Conservation (phyloP, 2,888 invertebrate species). For the Barypeithes pellucidus region DNA sequence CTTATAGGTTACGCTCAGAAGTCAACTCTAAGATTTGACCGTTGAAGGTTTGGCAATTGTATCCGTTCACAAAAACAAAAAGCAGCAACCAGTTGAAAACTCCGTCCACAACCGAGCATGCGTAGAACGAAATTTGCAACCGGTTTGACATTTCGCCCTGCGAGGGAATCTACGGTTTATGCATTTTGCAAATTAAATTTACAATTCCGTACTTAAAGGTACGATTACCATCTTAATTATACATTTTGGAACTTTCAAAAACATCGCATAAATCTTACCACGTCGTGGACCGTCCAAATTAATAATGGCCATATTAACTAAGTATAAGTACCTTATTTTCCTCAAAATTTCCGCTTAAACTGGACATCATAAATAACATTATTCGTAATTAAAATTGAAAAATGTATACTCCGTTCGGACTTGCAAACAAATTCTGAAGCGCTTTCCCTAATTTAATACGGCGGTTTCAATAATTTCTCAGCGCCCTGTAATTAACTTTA, state of each 20-base stretch:
- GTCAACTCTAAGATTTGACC: too few species aligned
- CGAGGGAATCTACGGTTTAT: neutral
- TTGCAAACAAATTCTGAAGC: constrained; percentile 37
- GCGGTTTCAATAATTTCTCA: constrained; percentile 28
- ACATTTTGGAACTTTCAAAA: constrained; percentile 43
- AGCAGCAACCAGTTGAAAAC: too few species aligned
- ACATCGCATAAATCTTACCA: constrained; percentile 42
- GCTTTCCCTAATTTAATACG: constrained; percentile 41
- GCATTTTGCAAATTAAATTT: constrained; percentile 34
- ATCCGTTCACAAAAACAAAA: too few species aligned
- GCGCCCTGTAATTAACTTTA: constrained; percentile 33
- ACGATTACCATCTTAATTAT: constrained; percentile 40
- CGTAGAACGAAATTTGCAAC: too few species aligned
- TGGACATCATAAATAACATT: constrained; percentile 36
- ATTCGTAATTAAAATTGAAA: constrained; percentile 40
- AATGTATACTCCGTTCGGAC: constrained; percentile 21
- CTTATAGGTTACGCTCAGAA: too few species aligned
- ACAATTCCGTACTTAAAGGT: constrained; percentile 24
- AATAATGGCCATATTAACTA: constrained; percentile 46
- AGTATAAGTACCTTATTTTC: constrained; percentile 37
- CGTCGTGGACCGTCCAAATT: constrained; percentile 35
- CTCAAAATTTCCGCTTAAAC: constrained; percentile 29
- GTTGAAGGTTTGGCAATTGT: too few species aligned
- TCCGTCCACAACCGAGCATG: too few species aligned
- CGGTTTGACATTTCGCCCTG: too few species aligned